Evolutionary conservation across 2,113 vertebrate species (phyloP).

Genomic region (Catharus bicknelli): DNA sequence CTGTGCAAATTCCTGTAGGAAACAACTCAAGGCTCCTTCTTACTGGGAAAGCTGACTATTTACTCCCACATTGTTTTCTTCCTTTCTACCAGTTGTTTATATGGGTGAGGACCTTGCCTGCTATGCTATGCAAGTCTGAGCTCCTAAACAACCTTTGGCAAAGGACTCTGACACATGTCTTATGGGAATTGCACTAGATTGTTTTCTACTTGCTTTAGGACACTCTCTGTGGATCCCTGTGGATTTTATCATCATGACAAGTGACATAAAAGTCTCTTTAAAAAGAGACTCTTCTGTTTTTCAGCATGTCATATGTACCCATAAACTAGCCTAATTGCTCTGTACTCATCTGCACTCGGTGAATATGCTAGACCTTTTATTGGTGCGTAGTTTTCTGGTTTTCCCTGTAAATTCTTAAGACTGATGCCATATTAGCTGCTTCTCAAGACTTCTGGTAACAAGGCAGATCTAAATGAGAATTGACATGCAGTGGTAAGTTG

Average conservation of each 20-base stretch:
- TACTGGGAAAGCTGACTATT: background rate
- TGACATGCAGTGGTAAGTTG: background rate
- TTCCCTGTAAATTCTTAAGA: background rate
- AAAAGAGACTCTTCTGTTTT: background rate
- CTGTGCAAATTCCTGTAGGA: background rate
- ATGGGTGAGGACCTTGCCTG: background rate
- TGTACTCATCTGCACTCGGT: background rate
- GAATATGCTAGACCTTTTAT: background rate
- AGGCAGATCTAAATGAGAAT: background rate
- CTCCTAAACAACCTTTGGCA: background rate
- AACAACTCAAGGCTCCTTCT: background rate
- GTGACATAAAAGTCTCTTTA: background rate
- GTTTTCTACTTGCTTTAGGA: background rate
- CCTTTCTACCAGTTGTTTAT: background rate
- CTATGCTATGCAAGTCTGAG: background rate
- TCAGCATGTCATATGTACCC: background rate
- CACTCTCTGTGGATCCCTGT: background rate
- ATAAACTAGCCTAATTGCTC: background rate
- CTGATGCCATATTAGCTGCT: background rate
- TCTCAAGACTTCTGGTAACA: background rate
- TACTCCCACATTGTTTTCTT: background rate
- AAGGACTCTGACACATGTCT: background rate
- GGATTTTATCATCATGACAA: background rate
- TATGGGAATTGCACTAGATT: background rate
- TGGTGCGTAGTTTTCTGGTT: background rate